These are phyloP conservation scores for Psilopsiagon aymara DNA, from an alignment of 2,113 vertebrate genomes.

Conservation along the genomic window DNA sequence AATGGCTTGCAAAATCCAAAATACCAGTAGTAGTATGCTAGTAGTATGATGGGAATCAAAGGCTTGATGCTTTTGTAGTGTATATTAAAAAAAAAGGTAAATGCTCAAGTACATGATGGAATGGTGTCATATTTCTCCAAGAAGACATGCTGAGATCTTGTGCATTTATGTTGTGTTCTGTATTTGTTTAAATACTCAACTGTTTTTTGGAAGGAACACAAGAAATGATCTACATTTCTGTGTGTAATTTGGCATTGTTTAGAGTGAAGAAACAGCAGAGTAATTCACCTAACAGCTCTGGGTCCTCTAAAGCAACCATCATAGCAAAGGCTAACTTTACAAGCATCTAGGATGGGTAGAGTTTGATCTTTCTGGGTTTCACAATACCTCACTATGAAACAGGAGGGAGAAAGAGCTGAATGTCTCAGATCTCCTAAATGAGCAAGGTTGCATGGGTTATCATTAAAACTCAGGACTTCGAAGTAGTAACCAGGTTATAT, in stretches of 20 bases:
- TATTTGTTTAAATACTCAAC: neutral
- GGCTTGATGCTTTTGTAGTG: neutral
- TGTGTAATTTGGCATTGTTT: neutral
- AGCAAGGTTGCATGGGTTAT: neutral
- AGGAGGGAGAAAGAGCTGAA: neutral
- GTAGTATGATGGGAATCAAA: neutral
- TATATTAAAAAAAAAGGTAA: neutral
- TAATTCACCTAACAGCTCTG: neutral
- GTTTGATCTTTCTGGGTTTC: neutral
- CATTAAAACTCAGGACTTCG: neutral
- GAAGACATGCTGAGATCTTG: neutral
- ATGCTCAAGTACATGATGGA: neutral
- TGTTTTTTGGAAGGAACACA: constrained; percentile 26
- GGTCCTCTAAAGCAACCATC: neutral
- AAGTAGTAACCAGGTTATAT: neutral
- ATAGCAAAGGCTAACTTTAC: neutral
- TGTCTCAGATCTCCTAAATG: neutral
- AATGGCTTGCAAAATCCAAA: neutral
- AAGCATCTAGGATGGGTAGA: neutral
- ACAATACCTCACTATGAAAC: neutral
- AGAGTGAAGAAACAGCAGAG: neutral
- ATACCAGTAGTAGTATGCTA: neutral
- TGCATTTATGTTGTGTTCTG: neutral
- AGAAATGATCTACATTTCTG: constrained; percentile 1
- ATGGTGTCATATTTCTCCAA: neutral